Base-by-base conservation (phyloP, 2,113 vertebrate species). In the Dryoscopus gambensis region DNA sequence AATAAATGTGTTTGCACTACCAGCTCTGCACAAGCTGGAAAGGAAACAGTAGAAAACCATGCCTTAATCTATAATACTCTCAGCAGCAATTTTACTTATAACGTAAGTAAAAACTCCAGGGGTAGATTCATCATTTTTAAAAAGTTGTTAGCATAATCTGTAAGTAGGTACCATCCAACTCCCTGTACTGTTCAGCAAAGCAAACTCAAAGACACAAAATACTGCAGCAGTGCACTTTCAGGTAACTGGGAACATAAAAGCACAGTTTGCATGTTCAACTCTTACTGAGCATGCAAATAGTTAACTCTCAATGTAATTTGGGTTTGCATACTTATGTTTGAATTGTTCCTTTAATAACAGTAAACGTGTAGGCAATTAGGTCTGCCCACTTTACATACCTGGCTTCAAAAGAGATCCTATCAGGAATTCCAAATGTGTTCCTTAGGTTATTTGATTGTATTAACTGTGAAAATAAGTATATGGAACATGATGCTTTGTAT, bases 31-130 rank as follows among this genome's bases (percentile, higher is more conserved):
- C 27, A 27, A 55, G 5, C 12, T 35, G 19, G 20, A 77, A 89
- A 63, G 11, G 8, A 80, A 68, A 44, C 3, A 49, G 55, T 5
- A 78, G 27, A 56, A 90, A 92, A 78, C 2, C 4, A 3, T 15
- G 15, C 18, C 16, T 70, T 28, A 22, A 74, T n/a, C 31, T 71
- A 2, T 11, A 49, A 71, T 5, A 49, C 6, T 37, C 11, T n/a
- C 37, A 67, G 12, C 11, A 79, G 31, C 4, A 71, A 39, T 40
- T 62, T 49, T 31, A 84, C n/a, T 76, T 77, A 5, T 11, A 63
- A 68, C 4, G 0, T 6, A 79, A 67, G 10, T 37, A 59, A 68
- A 81, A 88, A 39, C 12, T 20, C 28, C 1, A 0, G 33, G 2
- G 7, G 18, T 10, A 56, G 27, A 60, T 15, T 78, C 5, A 22